phyloP scores from a whole-genome alignment of 2,797 vertebrate species.

The Falco berigora region DNA sequence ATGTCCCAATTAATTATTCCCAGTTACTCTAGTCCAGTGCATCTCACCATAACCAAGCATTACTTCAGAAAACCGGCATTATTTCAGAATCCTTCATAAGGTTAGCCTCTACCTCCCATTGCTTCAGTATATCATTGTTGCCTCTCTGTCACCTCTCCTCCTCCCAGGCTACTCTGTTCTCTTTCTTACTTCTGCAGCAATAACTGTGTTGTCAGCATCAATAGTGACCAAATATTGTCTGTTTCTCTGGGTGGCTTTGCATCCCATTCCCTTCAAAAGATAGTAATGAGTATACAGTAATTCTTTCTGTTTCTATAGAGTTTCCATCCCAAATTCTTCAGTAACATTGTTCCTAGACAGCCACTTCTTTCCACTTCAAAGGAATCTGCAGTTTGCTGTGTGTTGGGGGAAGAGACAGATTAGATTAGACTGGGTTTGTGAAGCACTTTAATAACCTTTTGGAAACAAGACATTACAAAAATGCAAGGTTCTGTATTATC shows the following conservation, averaged over 20 bases:
- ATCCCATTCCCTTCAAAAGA: not conserved
- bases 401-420: not conserved
- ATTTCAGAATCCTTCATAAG: not conserved
- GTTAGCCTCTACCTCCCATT: not conserved
- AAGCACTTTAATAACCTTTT: not conserved
- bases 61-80: not conserved
- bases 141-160: not conserved
- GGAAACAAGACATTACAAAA: not conserved
- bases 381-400: not conserved
- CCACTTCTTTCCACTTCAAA: not conserved
- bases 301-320: not conserved
- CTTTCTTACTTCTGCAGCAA: not conserved
- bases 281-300: not conserved
- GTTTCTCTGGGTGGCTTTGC: not conserved
- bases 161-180: not conserved
- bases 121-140: not conserved
- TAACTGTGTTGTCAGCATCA: not conserved
- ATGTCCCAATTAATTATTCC: not conserved
- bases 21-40: not conserved
- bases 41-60: not conserved
- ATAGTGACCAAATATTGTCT: fast-evolving
- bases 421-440: not conserved
- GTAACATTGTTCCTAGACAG: not conserved
- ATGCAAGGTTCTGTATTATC: not conserved
- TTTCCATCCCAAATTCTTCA: not conserved